Percentiles rank a stretch among this genome's conserved stretches.
Conservation (phyloP, 2,888 invertebrate species). For the Gisinianus flammeolus region DNA sequence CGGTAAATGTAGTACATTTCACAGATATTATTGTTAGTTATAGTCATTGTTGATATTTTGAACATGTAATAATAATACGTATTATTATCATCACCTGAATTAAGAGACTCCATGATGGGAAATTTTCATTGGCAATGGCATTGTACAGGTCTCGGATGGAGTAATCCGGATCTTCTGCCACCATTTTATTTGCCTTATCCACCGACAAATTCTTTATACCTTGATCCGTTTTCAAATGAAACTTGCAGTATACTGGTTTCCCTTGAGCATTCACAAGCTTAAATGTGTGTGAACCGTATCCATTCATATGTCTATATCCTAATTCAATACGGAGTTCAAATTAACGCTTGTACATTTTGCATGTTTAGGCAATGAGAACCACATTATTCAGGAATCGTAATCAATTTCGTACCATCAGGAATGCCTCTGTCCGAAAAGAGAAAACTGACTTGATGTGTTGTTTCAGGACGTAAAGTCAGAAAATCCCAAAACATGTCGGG, state of each 20-base stretch:
- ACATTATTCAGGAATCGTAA: too few species aligned
- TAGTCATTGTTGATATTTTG: too few species aligned
- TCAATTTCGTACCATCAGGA: constrained; percentile 85
- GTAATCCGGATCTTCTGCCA: constrained; percentile 85
- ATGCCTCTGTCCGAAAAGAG: constrained; percentile 91
- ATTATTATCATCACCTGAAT: constrained; percentile 90
- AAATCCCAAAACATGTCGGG: constrained; percentile 68
- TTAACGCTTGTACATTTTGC: too few species aligned
- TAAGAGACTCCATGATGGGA: constrained; percentile 76
- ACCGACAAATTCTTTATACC: constrained; percentile 63
- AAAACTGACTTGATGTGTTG: constrained; percentile 82
- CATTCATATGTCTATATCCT: constrained; percentile 92
- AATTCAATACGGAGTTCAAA: too few species aligned
- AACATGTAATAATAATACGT: too few species aligned
- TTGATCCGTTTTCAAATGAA: constrained; percentile 62
- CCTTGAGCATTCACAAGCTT: constrained; percentile 80
- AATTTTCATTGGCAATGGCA: constrained; percentile 73
- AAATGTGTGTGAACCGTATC: constrained; percentile 93
- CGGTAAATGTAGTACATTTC: too few species aligned
- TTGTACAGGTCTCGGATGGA: constrained; percentile 87
- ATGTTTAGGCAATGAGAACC: too few species aligned
- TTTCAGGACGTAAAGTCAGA: constrained; percentile 83
- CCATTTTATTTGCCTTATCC: constrained; percentile 71
- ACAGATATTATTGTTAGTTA: too few species aligned
- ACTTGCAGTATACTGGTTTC: constrained; percentile 73